Evolutionary conservation across 2,113 vertebrate species (phyloP), one percentile per base, ranked within the genome.

Genomic region (Colinus virginianus): DNA sequence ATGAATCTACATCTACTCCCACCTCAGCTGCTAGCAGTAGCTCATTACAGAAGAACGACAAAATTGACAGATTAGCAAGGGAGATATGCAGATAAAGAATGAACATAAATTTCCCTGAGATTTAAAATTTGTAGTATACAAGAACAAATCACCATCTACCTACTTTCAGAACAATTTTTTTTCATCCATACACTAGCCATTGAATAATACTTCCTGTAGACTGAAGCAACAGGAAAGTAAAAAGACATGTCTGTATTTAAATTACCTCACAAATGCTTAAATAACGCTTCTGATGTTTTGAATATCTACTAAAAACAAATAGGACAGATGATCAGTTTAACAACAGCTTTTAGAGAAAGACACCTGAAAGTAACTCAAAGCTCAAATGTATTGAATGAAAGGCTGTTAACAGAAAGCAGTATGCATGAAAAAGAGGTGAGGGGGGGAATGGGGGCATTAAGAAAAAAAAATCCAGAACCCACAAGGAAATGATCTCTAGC

Each of bases 171-270:
- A 6, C 30, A 21, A 8, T 67, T 84, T 84, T 90, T 93, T 90
- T 93, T 92, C 13, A 19, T 80, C 72, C 1, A 1, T 78, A 19
- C 77, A 84, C 77, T 91, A 77, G 71, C 49, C 59, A 87, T 69
- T 87, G 68, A 90, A 75, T 18, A 93, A 22, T 53, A 84, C 78
- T 87, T 94, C 86, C 83, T 49, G 40, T 34, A 88, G 53, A 45
- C 2, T 88, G 83, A 95, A 70, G 56, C 26, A 95, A 90, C n/a
- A 93, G 83, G 72, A 94, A 90, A 40, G 78, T 81, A 90, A 53
- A 38, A 1, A 91, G 23, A 32, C 22, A 68, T 81, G 6, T 83
- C 40, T 78, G 26, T 25, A 83, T 75, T 91, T 84, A 93, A 90
- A 84, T 61, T 67, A 83, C 64, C 46, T 76, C 77, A 78, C 6